Evolutionary conservation across 2,888 invertebrate species (phyloP).

Genomic region (Automeris io): DNA sequence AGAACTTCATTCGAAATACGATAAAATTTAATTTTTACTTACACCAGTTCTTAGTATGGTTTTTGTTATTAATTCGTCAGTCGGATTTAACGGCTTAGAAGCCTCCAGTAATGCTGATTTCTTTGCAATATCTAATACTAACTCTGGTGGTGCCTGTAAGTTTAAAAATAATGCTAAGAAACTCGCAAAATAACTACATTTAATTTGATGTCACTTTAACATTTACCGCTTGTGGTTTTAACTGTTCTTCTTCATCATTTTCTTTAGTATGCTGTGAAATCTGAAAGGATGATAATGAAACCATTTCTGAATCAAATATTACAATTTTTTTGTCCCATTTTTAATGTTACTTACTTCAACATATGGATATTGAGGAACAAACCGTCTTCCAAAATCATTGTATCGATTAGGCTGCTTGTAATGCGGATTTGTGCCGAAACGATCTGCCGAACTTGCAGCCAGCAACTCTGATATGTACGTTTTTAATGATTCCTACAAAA

Average conservation of each 20-base stretch:
- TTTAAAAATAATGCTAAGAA: neutral
- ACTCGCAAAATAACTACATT: neutral
- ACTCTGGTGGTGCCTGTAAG: conserved; percentile 43
- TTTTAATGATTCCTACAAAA: conserved; percentile 11
- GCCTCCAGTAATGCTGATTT: conserved; percentile 33
- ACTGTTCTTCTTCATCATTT: neutral
- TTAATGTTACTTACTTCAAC: conserved; percentile 30
- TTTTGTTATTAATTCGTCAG: conserved; percentile 22
- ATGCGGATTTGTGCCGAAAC: conserved; percentile 34
- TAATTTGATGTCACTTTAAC: neutral
- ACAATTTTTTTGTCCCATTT: too few species aligned
- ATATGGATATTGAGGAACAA: conserved; percentile 38
- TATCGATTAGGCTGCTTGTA: conserved; percentile 26
- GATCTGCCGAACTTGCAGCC: conserved; percentile 26
- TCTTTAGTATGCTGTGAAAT: neutral
- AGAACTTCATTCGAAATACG: too few species aligned
- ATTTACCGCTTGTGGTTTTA: neutral
- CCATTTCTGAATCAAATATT: too few species aligned
- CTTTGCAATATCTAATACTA: conserved; percentile 42
- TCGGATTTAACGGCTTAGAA: conserved; percentile 20
- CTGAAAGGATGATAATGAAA: too few species aligned
- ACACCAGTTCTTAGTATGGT: conserved; percentile 46
- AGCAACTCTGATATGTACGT: conserved; percentile 20
- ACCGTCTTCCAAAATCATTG: conserved; percentile 39
- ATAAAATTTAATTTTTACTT: too few species aligned